Evolutionary conservation across 2,888 invertebrate species (phyloP), one percentile per base, ranked within the genome.

Genomic region (Gastrophysa polygoni): DNA sequence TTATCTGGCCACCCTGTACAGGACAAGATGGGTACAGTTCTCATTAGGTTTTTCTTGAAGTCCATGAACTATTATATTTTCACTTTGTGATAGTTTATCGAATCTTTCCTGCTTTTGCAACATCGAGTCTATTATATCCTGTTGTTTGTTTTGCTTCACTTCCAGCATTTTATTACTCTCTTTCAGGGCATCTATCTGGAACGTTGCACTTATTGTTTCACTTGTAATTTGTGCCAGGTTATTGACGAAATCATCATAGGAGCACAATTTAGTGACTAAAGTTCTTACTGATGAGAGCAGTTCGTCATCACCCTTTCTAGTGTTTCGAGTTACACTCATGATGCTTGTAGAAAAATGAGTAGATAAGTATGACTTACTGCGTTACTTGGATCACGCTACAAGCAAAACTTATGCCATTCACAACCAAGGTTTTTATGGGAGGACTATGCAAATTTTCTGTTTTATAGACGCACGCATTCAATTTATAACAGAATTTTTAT

Each of bases 191-290:
- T 46, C 11, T 4, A 38, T 38, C 14, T 16, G 16, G 18, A 44
- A 44, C 44, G 7, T 16, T 14, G 2, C 17, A 16, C 44, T 44
- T 16, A 44, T 44, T 46, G 21, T 17, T 18, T 46, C 46, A 18
- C 46, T 46, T 46, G 18, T 46, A 7, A 46, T 46, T 46, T 46
- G 46, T 46, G 46, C 20, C 46, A 46, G 18, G 18, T 46, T 46
- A 38, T 38, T 14, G 14, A 38, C 6, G 14, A 38, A n/a, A 14
- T 38, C 38, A 1, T 38, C 38, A 38, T n/a, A n/a, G n/a, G n/a
- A n/a, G n/a, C n/a, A n/a, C n/a, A n/a, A n/a, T n/a, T n/a, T n/a
- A 14, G 11, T 14, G 14, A 38, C 38, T 38, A 38, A 1, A 38
- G 1, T 38, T 38, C 14, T 14, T 14, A 38, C 38, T n/a, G 38